Base-by-base conservation (phyloP, 1,140 invertebrate species). In the Heliconius melpomene region DNA sequence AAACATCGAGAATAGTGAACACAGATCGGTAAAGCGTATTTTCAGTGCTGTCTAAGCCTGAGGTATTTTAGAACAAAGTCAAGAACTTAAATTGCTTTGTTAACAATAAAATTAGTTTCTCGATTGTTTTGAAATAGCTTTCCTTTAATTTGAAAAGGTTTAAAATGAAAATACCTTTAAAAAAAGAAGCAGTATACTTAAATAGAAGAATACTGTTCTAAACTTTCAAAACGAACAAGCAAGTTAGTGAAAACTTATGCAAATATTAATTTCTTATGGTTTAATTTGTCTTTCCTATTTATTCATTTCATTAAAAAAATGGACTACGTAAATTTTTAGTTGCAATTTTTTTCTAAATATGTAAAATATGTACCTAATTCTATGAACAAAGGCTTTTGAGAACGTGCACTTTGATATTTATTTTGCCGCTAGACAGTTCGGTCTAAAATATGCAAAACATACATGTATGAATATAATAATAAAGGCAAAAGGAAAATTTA, bases 321-420 rank as follows among this genome's bases (percentile, higher is more conserved):
- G 0, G 32, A 0, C 5, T 36, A 36, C 6, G 32, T 36, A 36
- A 36, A 36, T 32, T 32, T 32, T 32, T 7, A n/a, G 13, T 54
- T n/a, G 6, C n/a, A n/a, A n/a, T 54, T 54, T 54, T 32, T 57
- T 57, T 57, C 50, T 13, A 46, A 46, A 23, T 57, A 7, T 57
- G 20, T 0, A 57, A 23, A 20, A 57, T 23, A 57, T 11, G 9
- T 57, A n/a, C n/a, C 8, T 23, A 57, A 60, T 75, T 54, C 1
- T 11, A 11, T 32, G 29, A 50, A n/a, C 29, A 38, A 60, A 75
- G 74, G 52, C 74, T 38, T 75, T 75, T 38, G 32, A 13, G 74
- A 36, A 54, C 74, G n/a, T 32, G 74, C 32, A 57, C 57, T 75
- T 75, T 75, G 13, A 46, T 46, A 46, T 46, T 46, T 46, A 46